phyloP scores from a whole-genome alignment of 2,113 vertebrate species.

The Athene cunicularia region DNA sequence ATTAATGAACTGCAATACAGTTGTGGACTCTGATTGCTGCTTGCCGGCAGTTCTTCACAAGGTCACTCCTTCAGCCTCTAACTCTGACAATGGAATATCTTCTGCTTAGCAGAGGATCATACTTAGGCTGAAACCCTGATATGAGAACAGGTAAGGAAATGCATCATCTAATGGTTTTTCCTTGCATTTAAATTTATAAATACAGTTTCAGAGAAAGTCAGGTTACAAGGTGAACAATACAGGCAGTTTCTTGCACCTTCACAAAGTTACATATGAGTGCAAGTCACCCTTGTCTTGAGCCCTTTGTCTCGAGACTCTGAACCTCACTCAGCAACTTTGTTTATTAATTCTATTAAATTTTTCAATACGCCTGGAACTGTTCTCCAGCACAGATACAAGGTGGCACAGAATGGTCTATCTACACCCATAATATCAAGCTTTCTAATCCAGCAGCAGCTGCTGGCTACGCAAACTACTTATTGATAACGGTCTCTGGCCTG shows the following conservation, averaged over 20 bases:
- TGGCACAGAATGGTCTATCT: neutral
- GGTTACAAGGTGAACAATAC: neutral
- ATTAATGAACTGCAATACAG: neutral
- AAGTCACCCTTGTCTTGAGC: neutral
- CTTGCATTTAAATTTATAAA: neutral
- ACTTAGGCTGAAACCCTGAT: neutral
- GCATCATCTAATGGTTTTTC: neutral
- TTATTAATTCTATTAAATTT: neutral
- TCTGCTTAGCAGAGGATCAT: neutral
- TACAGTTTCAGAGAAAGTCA: neutral
- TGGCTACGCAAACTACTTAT: neutral
- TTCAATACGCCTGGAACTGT: neutral
- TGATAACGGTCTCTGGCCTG: neutral
- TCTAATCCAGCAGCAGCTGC: neutral
- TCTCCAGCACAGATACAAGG: neutral
- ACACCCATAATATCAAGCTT: neutral
- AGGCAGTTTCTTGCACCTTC: neutral
- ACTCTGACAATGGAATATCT: neutral
- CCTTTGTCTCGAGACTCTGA: neutral
- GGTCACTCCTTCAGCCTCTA: neutral
- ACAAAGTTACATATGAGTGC: neutral
- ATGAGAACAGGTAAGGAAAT: neutral
- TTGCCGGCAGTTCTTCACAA: neutral
- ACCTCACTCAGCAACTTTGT: neutral
- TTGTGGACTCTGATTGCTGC: neutral